Evolutionary conservation across 92 coral and sea anemone genomes (phyloP).

Genomic region (Palythoa grandiflora): DNA sequence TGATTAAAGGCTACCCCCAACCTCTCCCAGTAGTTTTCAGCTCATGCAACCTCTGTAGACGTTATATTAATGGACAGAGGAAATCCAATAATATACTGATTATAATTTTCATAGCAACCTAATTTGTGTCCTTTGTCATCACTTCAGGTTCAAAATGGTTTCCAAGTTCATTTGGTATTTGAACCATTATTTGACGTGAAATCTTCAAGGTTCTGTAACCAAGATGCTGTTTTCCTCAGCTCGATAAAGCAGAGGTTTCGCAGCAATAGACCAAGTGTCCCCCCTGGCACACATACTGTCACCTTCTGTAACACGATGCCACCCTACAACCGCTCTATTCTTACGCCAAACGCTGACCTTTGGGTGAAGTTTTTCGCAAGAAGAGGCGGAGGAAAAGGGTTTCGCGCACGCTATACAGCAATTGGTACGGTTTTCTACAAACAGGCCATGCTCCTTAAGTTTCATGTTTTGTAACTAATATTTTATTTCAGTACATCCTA

Average conservation of each 20-base stretch:
- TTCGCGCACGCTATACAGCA: constrained; percentile 73
- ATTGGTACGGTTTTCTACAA: constrained; percentile 56
- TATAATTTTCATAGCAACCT: no score
- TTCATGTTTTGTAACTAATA: no score
- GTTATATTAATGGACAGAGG: no score
- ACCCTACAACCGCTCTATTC: constrained; percentile 77
- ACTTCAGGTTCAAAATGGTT: constrained; percentile 58
- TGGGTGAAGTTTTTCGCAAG: constrained; percentile 88
- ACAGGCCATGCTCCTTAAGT: no score
- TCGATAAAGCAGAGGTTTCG: constrained; percentile 75
- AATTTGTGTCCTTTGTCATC: background rate
- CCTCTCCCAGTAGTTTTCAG: no score
- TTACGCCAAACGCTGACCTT: constrained; percentile 69
- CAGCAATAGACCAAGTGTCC: constrained; percentile 45
- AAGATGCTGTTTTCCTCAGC: constrained; percentile 84
- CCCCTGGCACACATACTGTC: constrained; percentile 62
- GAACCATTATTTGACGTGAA: constrained; percentile 72
- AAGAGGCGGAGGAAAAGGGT: constrained; percentile 74
- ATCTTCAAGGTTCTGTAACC: constrained; percentile 51
- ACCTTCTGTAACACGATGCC: constrained; percentile 78
- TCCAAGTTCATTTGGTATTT: constrained; percentile 75
- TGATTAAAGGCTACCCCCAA: no score
- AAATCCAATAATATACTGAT: no score
- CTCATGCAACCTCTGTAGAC: no score
- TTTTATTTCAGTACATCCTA: no score